These are phyloP conservation scores for Euzophera pinguis DNA, from an alignment of 2,888 invertebrate genomes.

Conservation along the genomic window DNA sequence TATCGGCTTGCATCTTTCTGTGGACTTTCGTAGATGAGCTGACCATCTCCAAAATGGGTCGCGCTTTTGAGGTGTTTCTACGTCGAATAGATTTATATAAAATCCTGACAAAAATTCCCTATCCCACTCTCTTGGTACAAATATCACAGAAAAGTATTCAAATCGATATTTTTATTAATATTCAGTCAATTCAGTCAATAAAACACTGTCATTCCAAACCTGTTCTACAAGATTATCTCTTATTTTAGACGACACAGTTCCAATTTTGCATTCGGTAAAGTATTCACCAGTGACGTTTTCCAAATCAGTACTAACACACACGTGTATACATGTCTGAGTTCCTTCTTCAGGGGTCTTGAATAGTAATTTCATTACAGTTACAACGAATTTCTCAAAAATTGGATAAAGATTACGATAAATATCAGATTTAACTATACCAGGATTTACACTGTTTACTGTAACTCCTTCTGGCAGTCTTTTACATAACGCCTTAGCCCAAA, in stretches of 20 bases:
- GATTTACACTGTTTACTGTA: not conserved
- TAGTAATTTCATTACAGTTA: not conserved
- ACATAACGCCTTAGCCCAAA: constrained; percentile 11
- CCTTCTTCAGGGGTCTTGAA: not conserved
- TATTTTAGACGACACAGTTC: not conserved
- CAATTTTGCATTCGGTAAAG: not conserved
- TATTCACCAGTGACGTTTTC: not conserved
- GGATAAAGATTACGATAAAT: not conserved
- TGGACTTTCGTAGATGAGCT: no score
- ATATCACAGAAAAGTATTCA: not conserved
- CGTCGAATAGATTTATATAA: no score
- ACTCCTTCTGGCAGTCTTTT: constrained; percentile 11
- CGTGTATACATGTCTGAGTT: not conserved
- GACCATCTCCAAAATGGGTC: no score
- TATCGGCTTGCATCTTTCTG: no score
- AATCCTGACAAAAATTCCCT: no score
- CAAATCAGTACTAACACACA: not conserved
- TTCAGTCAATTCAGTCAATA: not conserved
- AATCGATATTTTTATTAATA: not conserved
- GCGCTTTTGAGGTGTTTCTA: no score
- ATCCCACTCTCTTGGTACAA: no score
- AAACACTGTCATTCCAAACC: not conserved
- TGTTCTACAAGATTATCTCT: not conserved
- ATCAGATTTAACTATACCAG: not conserved
- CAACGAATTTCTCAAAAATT: not conserved